phyloP scores from a whole-genome alignment of 1,140 invertebrate species.

The Belonocnema kinseyi region DNA sequence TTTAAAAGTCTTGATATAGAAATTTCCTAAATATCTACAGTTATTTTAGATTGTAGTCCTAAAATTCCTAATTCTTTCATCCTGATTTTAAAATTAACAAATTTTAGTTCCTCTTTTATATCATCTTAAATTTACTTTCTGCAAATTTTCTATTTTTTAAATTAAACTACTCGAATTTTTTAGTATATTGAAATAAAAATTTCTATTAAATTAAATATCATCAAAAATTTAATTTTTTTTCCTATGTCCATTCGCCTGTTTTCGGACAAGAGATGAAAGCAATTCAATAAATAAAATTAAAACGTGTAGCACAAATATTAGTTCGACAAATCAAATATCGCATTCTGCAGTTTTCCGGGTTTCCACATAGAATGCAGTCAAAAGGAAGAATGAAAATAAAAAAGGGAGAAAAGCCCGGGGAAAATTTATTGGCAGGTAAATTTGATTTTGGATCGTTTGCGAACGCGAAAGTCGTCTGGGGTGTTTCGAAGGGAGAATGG shows the following conservation, averaged over 20 bases:
- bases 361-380: slow-evolving; percentile 28
- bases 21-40: too few species aligned
- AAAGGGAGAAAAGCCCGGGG: slow-evolving; percentile 37
- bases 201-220: too few species aligned
- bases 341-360: slow-evolving; percentile 13
- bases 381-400: slow-evolving; percentile 41
- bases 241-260: neutral
- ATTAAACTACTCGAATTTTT: too few species aligned
- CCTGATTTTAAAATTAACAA: too few species aligned
- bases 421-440: slow-evolving; percentile 63
- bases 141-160: too few species aligned
- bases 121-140: too few species aligned
- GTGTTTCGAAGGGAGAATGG: neutral
- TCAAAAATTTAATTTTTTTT: neutral
- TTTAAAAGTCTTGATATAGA: too few species aligned
- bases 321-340: slow-evolving; percentile 25
- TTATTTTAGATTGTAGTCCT: too few species aligned
- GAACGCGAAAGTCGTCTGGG: slow-evolving; percentile 43
- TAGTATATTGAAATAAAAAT: too few species aligned
- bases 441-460: slow-evolving; percentile 59
- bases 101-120: too few species aligned
- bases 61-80: too few species aligned
- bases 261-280: neutral
- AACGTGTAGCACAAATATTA: slow-evolving; percentile 28
- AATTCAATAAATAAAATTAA: slow-evolving; percentile 21